Base-by-base conservation (phyloP, 2,113 vertebrate species). In the Peromyscus californicus region DNA sequence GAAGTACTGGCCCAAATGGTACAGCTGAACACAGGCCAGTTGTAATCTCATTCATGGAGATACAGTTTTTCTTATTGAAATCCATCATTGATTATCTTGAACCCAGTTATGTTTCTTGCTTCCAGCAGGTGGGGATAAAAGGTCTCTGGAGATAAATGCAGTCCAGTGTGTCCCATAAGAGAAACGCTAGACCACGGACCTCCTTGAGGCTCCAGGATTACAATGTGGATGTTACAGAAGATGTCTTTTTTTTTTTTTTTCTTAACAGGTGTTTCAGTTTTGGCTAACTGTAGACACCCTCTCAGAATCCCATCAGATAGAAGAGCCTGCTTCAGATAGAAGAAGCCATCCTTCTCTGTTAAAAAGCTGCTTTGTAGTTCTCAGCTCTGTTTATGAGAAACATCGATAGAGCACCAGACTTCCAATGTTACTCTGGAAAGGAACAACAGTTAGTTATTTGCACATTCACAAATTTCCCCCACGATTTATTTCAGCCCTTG, bases 81-180 rank as follows among this genome's bases (percentile, higher is more conserved):
- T 96, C 75, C 42, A 19, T 92, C 74, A 76, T 0, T 93, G 51
- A 72, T 91, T 97, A 76, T 90, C 79, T 91, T 90, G 83, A 65
- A 67, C 69, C 39, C 54, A 93, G 96, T 90, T 54, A 90, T 96
- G 0, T 97, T 96, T 83, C 51, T 48, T 97, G 39, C 94, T 97
- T 97, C 95, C 95, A 97, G 61, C 57, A 92, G 72, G 80, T 96
- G 95, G 98, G 95, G 94, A 95, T 97, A 96, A 95, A 98, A 97
- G 61, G 82, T 97, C 89, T 97, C 93, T 88, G 42, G 84, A 74
- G 95, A 65, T 89, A 36, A 57, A 93, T 24, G 24, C 93, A 0
- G 1, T 6, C 87, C 78, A 87, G 74, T 97, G 7, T 79, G 19
- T 93, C 42, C 67, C 76, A 2, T 79, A 57, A 90, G 86, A 79